Evolutionary conservation across 2,888 invertebrate genomes (phyloP).

Genomic region (Standfussiana lucernea): DNA sequence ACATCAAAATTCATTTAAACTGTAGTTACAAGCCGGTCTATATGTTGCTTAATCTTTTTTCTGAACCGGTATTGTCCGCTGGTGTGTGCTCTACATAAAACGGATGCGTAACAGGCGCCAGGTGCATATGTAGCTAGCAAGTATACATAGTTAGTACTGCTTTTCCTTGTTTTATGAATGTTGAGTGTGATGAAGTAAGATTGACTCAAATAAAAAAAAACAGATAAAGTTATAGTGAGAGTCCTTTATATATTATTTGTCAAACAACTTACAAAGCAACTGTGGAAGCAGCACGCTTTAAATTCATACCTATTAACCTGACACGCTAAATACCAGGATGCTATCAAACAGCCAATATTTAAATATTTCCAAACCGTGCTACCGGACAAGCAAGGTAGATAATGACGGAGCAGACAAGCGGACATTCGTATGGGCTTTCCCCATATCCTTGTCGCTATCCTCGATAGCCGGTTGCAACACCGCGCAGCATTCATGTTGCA

Average conservation of each 20-base stretch:
- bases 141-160: background rate
- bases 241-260: background rate
- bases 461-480: slow-evolving; percentile 71
- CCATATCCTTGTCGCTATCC: slow-evolving; percentile 77
- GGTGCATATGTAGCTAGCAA: background rate
- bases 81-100: slow-evolving; percentile 18
- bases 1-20: slow-evolving; percentile 40
- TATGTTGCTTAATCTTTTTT: slow-evolving; percentile 38
- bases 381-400: slow-evolving; percentile 47
- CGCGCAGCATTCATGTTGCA: slow-evolving; percentile 64
- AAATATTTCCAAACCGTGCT: slow-evolving; percentile 50
- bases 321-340: slow-evolving; percentile 15
- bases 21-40: slow-evolving; percentile 11
- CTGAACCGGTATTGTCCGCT: slow-evolving; percentile 16
- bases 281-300: background rate
- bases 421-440: slow-evolving; percentile 68
- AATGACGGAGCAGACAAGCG: slow-evolving; percentile 57
- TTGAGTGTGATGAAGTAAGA: background rate
- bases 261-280: background rate
- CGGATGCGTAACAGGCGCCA: slow-evolving; percentile 3
- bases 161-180: slow-evolving; percentile 14
- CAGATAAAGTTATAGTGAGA: too few species aligned
- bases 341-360: slow-evolving; percentile 30
- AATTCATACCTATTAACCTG: background rate
- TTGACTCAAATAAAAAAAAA: background rate